Percentiles rank a stretch among this genome's conserved stretches.
These are phyloP conservation scores for Simalia tracyae DNA, from an alignment of 2,797 vertebrate species.

Conservation along the genomic window DNA sequence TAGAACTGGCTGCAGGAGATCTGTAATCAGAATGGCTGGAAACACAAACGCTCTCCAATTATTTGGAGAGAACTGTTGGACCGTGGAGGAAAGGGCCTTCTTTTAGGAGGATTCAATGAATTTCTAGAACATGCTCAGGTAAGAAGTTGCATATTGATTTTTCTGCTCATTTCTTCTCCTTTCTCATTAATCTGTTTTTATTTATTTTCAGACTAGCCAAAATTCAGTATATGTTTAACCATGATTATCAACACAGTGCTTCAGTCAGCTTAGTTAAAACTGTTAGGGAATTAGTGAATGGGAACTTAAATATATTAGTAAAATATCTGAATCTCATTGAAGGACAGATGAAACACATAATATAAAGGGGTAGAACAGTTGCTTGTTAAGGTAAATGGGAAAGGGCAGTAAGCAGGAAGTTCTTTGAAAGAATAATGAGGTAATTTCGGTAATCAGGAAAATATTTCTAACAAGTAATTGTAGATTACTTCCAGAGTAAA, in stretches of 20 bases:
- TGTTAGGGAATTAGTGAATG: neutral
- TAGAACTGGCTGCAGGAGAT: slow-evolving; percentile 83
- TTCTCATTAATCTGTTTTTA: neutral
- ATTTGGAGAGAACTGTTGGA: slow-evolving; percentile 92
- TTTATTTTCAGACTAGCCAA: slow-evolving; percentile 9
- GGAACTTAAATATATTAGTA: neutral
- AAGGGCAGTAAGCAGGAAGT: neutral
- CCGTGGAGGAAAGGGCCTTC: slow-evolving; percentile 84
- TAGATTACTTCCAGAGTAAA: too few relatives aligned
- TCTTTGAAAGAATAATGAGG: neutral
- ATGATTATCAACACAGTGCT: neutral
- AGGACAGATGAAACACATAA: neutral
- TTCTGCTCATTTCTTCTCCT: neutral
- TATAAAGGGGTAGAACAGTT: neutral
- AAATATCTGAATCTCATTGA: neutral
- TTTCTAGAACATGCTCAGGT: slow-evolving; percentile 91
- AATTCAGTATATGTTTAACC: neutral
- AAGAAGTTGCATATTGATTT: slow-evolving; percentile 34
- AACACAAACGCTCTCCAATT: slow-evolving; percentile 81
- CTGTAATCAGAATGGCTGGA: slow-evolving; percentile 84
- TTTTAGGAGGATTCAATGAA: slow-evolving; percentile 87
- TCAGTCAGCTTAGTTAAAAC: neutral
- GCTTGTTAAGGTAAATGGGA: neutral
- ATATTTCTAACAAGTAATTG: neutral
- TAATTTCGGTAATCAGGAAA: neutral